Conservation (phyloP, 2,888 invertebrate species). For the Athripsodes cinereus region DNA sequence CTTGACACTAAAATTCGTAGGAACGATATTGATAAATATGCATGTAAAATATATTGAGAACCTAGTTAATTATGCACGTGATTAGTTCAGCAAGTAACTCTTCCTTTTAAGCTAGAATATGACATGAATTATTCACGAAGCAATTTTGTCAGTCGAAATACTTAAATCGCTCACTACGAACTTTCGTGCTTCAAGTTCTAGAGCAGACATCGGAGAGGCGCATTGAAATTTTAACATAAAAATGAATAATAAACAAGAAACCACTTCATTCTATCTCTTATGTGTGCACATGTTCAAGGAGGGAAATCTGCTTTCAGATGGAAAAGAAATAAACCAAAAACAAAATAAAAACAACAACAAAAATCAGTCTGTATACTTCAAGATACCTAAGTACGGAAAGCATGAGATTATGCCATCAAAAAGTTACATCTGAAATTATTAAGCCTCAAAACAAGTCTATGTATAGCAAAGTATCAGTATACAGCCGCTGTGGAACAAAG, state of each 20-base stretch:
- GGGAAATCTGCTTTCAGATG: background rate
- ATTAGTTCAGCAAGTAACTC: too few relatives aligned
- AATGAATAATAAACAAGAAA: background rate
- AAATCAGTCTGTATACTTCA: background rate
- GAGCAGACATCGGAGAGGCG: too few relatives aligned
- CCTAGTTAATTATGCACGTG: too few relatives aligned
- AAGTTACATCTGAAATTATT: background rate
- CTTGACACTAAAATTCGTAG: too few relatives aligned
- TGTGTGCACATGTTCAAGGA: background rate
- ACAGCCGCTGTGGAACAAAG: slow-evolving; percentile 10
- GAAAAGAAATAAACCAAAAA: background rate
- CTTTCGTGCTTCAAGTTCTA: too few relatives aligned
- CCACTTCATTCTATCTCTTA: background rate
- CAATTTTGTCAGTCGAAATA: background rate
- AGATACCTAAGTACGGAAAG: background rate
- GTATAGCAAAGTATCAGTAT: background rate
- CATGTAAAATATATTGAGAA: too few relatives aligned
- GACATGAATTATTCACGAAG: background rate
- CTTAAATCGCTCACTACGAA: too few relatives aligned
- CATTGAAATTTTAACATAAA: too few relatives aligned
- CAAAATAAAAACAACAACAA: background rate
- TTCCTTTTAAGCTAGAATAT: background rate
- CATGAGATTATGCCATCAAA: background rate
- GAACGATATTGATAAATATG: too few relatives aligned
- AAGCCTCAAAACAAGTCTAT: background rate